Percentiles rank a stretch among this genome's conserved stretches.
phyloP scores from a whole-genome alignment of 2,888 invertebrate species.

The Phasia obesa region DNA sequence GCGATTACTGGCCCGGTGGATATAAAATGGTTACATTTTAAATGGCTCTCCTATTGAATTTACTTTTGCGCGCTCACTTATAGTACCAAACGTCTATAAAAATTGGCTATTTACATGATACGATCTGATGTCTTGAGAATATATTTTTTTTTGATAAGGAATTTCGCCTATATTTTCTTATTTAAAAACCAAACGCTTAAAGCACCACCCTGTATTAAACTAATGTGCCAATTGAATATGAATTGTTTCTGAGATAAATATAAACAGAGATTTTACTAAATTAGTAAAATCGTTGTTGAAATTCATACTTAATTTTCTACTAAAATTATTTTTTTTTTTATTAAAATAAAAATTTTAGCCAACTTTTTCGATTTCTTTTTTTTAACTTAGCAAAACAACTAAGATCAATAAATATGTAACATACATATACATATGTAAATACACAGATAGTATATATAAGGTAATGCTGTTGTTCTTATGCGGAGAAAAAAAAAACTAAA shows the following conservation, averaged over 20 bases:
- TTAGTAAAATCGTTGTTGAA: background rate
- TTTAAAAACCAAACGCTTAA: background rate
- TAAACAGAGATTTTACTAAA: background rate
- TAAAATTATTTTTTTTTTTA: background rate
- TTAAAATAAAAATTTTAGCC: background rate
- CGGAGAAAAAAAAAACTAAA: background rate
- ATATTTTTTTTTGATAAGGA: too few species aligned
- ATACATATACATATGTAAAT: background rate
- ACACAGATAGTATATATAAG: too few species aligned
- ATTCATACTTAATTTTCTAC: background rate
- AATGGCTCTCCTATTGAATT: too few species aligned
- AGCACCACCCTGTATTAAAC: background rate
- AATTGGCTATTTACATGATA: too few species aligned
- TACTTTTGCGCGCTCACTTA: too few species aligned
- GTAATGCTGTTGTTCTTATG: background rate
- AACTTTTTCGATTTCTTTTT: background rate
- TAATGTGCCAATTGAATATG: background rate
- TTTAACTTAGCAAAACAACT: slow-evolving; percentile 61
- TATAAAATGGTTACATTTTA: too few species aligned
- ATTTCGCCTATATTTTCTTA: background rate
- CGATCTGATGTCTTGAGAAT: too few species aligned
- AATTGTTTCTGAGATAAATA: background rate
- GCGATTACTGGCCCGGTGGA: too few species aligned
- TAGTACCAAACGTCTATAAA: too few species aligned
- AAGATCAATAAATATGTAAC: background rate